Conservation (phyloP, 1,140 invertebrate genomes). For the Medauroidea extradentata region DNA sequence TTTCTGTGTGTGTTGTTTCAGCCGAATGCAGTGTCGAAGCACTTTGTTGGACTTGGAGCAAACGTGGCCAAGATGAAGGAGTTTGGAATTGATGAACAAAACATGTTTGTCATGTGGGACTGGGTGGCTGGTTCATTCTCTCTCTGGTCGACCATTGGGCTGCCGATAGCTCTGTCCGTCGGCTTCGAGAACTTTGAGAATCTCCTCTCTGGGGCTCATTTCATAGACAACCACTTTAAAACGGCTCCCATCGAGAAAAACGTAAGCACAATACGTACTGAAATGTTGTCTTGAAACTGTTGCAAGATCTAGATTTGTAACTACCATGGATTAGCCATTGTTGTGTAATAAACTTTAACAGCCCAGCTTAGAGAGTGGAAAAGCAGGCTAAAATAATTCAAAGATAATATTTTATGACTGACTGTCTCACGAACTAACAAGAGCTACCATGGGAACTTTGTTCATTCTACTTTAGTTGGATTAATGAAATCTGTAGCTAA, state of each 20-base stretch:
- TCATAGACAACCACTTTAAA: constrained; percentile 68
- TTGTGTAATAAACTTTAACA: no score
- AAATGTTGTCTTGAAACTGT: no score
- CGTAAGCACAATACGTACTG: constrained; percentile 61
- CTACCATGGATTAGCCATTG: no score
- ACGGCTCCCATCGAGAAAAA: constrained; percentile 88
- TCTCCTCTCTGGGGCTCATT: constrained; percentile 77
- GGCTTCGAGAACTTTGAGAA: constrained; percentile 95
- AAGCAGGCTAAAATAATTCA: no score
- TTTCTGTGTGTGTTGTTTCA: no score
- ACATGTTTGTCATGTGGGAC: constrained; percentile 99
- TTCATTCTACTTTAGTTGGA: no score
- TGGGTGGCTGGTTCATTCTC: constrained; percentile 99
- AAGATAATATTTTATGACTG: no score
- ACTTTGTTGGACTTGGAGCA: constrained; percentile 98
- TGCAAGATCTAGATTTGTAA: no score
- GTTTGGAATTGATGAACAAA: constrained; percentile 94
- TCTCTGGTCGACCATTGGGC: constrained; percentile 96
- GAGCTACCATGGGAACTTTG: no score
- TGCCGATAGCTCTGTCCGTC: constrained; percentile 91
- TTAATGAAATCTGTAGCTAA: no score
- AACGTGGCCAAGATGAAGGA: constrained; percentile 86
- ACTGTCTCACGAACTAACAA: no score
- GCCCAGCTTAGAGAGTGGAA: no score
- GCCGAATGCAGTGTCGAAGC: constrained; percentile 68